Conservation (phyloP, 2,888 invertebrate genomes). For the Boloria selene region DNA sequence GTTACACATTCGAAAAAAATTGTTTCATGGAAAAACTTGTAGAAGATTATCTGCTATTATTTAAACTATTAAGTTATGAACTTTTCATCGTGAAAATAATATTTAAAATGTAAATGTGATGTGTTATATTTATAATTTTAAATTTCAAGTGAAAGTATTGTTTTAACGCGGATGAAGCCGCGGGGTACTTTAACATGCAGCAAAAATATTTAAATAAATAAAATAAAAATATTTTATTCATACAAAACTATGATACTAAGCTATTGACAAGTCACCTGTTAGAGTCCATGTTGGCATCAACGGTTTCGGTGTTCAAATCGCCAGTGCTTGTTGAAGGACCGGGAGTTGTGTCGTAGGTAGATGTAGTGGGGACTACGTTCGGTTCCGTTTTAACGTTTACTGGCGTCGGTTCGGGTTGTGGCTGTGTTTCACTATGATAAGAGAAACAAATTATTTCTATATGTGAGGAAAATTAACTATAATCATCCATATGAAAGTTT, state of each 20-base stretch:
- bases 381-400: slow-evolving; percentile 58
- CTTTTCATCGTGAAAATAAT: too few relatives aligned
- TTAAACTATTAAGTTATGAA: too few relatives aligned
- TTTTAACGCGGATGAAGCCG: too few relatives aligned
- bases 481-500: neutral
- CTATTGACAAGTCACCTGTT: slow-evolving; percentile 40
- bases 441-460: neutral
- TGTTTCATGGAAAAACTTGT: too few relatives aligned
- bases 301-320: slow-evolving; percentile 34
- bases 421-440: slow-evolving; percentile 49
- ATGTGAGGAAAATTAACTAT: neutral
- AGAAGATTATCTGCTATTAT: too few relatives aligned
- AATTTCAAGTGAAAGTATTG: too few relatives aligned
- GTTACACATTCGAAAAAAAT: too few relatives aligned
- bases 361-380: slow-evolving; percentile 61
- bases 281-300: slow-evolving; percentile 31
- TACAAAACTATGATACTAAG: slow-evolving; percentile 37
- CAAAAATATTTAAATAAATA: too few relatives aligned
- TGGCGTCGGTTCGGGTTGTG: slow-evolving; percentile 44
- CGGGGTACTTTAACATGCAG: too few relatives aligned
- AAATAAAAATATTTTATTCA: neutral
- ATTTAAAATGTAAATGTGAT: too few relatives aligned
- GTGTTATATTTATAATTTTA: too few relatives aligned
- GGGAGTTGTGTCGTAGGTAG: slow-evolving; percentile 50
- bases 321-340: slow-evolving; percentile 58